Percentiles rank a stretch among this genome's conserved stretches.
Evolutionary conservation across 2,797 vertebrate genomes (phyloP).

Genomic region (Brotula barbata): DNA sequence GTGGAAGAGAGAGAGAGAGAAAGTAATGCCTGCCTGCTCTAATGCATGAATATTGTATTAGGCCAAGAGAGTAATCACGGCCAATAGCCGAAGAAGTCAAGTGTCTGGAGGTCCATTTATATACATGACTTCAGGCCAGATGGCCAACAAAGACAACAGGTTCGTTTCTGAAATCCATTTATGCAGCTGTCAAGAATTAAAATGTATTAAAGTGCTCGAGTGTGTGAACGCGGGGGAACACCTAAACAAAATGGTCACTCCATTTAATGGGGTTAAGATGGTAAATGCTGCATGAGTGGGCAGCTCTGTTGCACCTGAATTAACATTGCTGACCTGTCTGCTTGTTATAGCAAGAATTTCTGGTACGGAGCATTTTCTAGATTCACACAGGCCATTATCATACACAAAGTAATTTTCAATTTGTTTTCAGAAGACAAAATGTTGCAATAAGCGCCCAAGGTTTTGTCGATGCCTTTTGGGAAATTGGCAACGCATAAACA

Average conservation of each 20-base stretch:
- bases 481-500: conserved; percentile 67
- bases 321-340: conserved; percentile 56
- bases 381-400: conserved; percentile 33
- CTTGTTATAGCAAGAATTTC: conserved; percentile 47
- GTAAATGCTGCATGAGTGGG: conserved; percentile 38
- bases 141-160: conserved; percentile 72
- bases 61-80: conserved; percentile 72
- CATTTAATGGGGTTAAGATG: conserved; percentile 58
- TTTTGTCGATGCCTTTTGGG: conserved; percentile 58
- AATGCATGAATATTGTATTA: conserved; percentile 80
- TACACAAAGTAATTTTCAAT: conserved; percentile 33
- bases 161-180: conserved; percentile 69
- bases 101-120: conserved; percentile 74
- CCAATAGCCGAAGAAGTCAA: conserved; percentile 72
- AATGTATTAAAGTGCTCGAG: conserved; percentile 60
- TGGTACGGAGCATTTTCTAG: conserved; percentile 33
- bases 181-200: conserved; percentile 67
- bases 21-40: conserved; percentile 68
- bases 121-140: conserved; percentile 76
- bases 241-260: conserved; percentile 60
- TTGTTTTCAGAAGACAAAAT: conserved; percentile 36
- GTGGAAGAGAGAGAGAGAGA: no score
- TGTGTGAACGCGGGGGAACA: conserved; percentile 44
- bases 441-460: conserved; percentile 58
- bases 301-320: conserved; percentile 39